Evolutionary conservation across 2,888 invertebrate species (phyloP).

Genomic region (Atethmia centrago): DNA sequence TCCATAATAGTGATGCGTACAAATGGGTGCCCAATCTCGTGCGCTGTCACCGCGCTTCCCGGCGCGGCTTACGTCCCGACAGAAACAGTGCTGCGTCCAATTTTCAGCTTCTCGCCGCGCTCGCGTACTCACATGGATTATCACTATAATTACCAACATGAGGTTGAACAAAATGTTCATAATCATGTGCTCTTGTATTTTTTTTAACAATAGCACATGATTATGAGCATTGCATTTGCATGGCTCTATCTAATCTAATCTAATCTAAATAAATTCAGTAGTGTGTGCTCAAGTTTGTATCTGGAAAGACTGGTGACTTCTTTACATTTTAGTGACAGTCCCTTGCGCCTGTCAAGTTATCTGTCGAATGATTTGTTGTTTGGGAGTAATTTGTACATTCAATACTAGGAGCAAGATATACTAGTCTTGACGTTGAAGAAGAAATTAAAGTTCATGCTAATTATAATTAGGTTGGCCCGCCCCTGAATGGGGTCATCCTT

Average conservation of each 20-base stretch:
- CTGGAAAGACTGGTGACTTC: neutral
- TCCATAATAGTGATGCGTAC: slow-evolving; percentile 13
- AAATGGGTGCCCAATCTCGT: slow-evolving; percentile 23
- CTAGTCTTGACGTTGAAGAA: neutral
- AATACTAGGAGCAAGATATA: neutral
- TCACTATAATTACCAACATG: slow-evolving; percentile 24
- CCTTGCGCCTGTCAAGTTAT: neutral
- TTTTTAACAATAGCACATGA: no score
- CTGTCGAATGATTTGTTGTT: neutral
- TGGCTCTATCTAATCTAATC: neutral
- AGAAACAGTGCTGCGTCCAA: slow-evolving; percentile 61
- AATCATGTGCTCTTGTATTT: neutral
- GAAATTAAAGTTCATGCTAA: neutral
- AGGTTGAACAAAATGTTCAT: neutral
- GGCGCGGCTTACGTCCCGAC: slow-evolving; percentile 54
- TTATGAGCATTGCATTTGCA: no score
- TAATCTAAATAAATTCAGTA: neutral
- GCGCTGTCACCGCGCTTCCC: slow-evolving; percentile 53
- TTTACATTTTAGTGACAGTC: neutral
- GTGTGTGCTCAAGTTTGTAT: neutral
- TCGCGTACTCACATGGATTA: slow-evolving; percentile 31
- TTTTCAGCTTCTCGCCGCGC: slow-evolving; percentile 49
- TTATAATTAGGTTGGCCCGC: no score
- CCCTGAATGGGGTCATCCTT: neutral
- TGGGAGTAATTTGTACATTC: neutral